Percentiles rank a stretch among this genome's conserved stretches.
These are phyloP conservation scores for Sinocyclocheilus grahami DNA, from an alignment of 2,113 vertebrate species.

Conservation along the genomic window DNA sequence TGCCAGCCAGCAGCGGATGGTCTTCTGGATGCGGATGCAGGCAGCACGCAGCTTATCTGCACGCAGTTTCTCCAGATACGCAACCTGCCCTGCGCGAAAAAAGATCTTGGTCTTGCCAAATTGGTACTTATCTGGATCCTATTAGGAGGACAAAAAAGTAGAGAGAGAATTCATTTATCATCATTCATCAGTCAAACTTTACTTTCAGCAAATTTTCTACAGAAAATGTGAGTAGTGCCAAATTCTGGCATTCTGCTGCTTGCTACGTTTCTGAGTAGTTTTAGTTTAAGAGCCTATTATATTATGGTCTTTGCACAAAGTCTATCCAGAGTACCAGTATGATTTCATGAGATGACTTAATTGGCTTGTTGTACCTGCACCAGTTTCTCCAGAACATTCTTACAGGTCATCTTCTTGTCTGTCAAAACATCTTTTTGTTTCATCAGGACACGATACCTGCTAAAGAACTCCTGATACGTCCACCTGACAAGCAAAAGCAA, in stretches of 20 bases:
- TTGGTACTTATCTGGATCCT: slow-evolving; percentile 99
- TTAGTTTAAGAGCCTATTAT: neutral
- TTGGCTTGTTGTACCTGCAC: slow-evolving; percentile 81
- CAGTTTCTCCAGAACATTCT: slow-evolving; percentile 92
- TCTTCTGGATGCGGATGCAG: slow-evolving; percentile 98
- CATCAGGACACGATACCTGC: slow-evolving; percentile 96
- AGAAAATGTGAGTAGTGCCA: neutral
- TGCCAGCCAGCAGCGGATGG: slow-evolving; percentile 92
- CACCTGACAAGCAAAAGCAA: slow-evolving; percentile 76
- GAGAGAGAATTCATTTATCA: neutral
- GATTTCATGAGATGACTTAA: neutral
- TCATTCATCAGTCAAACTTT: neutral
- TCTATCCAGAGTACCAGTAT: neutral
- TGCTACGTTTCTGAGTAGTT: neutral
- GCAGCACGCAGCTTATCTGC: slow-evolving; percentile 93
- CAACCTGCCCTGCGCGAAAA: slow-evolving; percentile 97
- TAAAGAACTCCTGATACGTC: slow-evolving; percentile 99
- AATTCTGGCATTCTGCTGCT: neutral
- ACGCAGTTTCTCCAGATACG: slow-evolving; percentile 95
- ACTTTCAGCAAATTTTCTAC: neutral
- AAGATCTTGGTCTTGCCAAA: slow-evolving; percentile 99
- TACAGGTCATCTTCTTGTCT: slow-evolving; percentile 93
- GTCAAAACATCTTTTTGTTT: slow-evolving; percentile 93
- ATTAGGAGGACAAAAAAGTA: neutral
- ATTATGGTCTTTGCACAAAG: neutral